A percentile compares a stretch with the other conserved stretches of the same genome.
Conservation (phyloP, 2,797 vertebrate genomes). For the Zenarchopterus dispar region DNA sequence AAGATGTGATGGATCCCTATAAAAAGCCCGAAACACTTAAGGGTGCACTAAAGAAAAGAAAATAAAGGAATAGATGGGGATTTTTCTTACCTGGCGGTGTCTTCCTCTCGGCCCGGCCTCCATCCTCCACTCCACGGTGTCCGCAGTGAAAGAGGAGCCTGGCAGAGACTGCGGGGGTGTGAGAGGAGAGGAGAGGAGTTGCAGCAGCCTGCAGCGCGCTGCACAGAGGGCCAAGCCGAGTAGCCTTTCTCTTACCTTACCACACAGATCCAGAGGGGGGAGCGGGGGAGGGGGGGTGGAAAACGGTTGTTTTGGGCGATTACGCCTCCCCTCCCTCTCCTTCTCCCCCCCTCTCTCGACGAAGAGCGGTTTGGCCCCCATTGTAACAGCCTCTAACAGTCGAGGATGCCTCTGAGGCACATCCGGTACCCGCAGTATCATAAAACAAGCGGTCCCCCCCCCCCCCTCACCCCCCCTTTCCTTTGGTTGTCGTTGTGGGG, state of each 20-base stretch:
- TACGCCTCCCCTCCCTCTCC: constrained; percentile 53
- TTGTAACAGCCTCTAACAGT: constrained; percentile 42
- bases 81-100: constrained; percentile 58
- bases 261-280: constrained; percentile 68
- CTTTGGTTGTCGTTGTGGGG: constrained; percentile 23
- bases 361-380: constrained; percentile 57
- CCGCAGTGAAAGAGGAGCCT: constrained; percentile 54
- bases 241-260: constrained; percentile 61
- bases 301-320: constrained; percentile 76
- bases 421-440: constrained; percentile 40
- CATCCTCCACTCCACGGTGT: constrained; percentile 25
- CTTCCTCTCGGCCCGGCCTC: constrained; percentile 50
- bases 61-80: constrained; percentile 2
- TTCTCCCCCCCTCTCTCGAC: constrained; percentile 40
- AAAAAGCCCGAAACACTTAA: no score
- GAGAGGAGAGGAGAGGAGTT: constrained; percentile 42
- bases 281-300: constrained; percentile 70
- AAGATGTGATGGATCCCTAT: no score
- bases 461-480: no score
- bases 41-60: neutral
- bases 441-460: constrained; percentile 36
- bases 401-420: constrained; percentile 31
- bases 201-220: neutral
- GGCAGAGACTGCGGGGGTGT: constrained; percentile 37
- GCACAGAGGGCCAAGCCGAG: constrained; percentile 60